Percentiles rank a stretch among this genome's conserved stretches.
Evolutionary conservation across 2,888 invertebrate species (phyloP).

Genomic region (Argyresthia goedartella): DNA sequence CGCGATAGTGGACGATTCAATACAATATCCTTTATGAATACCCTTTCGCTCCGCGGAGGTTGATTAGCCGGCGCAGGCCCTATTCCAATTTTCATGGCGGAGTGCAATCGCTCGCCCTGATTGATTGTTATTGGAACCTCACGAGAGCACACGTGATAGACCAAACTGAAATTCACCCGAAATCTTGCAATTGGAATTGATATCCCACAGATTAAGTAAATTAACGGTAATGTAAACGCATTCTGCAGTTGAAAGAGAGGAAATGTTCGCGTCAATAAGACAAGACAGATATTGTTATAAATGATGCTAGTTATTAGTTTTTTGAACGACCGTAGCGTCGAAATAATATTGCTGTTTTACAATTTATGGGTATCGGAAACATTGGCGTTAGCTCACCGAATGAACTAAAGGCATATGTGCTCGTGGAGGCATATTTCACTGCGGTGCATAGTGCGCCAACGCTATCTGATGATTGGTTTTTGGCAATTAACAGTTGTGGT

Average conservation of each 20-base stretch:
- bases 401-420: constrained; percentile 47
- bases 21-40: constrained; percentile 56
- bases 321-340: no score
- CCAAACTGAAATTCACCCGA: neutral
- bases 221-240: no score
- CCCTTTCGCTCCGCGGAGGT: constrained; percentile 32
- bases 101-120: constrained; percentile 40
- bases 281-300: no score
- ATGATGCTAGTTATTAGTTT: no score
- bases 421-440: constrained; percentile 40
- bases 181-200: no score
- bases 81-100: constrained; percentile 55
- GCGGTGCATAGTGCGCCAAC: constrained; percentile 39
- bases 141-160: constrained; percentile 8
- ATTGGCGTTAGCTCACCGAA: neutral
- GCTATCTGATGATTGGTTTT: constrained; percentile 73
- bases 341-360: neutral
- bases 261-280: no score
- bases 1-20: constrained; percentile 48
- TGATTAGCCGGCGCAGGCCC: constrained; percentile 45
- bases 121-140: constrained; percentile 44
- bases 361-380: neutral
- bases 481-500: constrained; percentile 70
- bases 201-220: no score
- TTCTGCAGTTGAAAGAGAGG: no score